Conservation (phyloP, 2,797 vertebrate species). For the Lithobates pipiens region DNA sequence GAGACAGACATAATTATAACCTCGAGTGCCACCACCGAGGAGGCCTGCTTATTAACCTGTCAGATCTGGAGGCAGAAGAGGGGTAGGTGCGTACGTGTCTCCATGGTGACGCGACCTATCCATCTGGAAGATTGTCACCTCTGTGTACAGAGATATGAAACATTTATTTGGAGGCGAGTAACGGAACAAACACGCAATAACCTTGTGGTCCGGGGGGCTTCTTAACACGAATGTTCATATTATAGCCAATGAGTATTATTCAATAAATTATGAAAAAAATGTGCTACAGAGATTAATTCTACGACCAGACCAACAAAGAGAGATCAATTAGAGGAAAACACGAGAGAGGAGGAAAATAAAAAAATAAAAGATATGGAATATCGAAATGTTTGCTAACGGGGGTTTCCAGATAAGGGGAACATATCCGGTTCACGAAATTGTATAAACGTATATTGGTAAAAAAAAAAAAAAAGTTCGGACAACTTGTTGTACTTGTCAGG, state of each 20-base stretch:
- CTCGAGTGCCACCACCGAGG: slow-evolving; percentile 13
- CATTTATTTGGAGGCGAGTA: neutral
- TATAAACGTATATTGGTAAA: no score
- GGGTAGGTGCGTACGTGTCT: slow-evolving; percentile 13
- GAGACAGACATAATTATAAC: slow-evolving; percentile 52
- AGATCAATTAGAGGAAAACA: no score
- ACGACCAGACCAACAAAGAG: no score
- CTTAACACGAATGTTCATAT: neutral
- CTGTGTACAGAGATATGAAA: slow-evolving; percentile 12
- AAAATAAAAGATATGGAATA: no score
- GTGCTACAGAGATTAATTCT: no score
- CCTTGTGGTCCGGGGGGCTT: neutral
- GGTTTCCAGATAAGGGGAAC: no score
- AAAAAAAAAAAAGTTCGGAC: no score
- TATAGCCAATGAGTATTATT: neutral
- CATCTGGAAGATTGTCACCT: neutral
- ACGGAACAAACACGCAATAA: neutral
- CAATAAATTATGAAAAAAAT: neutral
- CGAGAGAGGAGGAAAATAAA: no score
- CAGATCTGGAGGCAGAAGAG: slow-evolving; percentile 31
- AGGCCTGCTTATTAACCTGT: slow-evolving; percentile 52
- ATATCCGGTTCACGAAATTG: no score
- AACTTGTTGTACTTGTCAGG: no score
- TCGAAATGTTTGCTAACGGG: no score
- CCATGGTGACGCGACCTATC: slow-evolving; percentile 43